These are phyloP conservation scores for Phoxinus phoxinus DNA, from an alignment of 2,113 vertebrate genomes.

Conservation along the genomic window DNA sequence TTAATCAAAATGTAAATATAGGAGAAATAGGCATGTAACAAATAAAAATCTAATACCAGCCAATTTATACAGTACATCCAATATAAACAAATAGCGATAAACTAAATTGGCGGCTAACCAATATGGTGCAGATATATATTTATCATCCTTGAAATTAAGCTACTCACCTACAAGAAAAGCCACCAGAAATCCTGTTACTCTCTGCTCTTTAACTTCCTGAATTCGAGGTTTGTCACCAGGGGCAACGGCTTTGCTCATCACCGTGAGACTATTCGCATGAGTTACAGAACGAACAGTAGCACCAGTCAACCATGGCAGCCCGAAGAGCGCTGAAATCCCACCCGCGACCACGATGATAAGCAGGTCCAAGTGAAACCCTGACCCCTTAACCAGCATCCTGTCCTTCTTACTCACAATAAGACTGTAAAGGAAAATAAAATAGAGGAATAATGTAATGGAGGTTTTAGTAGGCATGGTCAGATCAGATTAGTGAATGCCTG, in stretches of 20 bases:
- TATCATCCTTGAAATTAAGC: background rate
- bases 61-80: background rate
- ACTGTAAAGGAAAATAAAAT: conserved; percentile 63
- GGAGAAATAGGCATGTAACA: background rate
- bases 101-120: background rate
- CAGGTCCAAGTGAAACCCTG: conserved; percentile 95
- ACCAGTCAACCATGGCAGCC: conserved; percentile 92
- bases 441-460: background rate
- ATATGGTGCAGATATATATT: background rate
- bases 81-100: background rate
- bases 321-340: conserved; percentile 87
- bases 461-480: background rate
- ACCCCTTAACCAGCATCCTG: conserved; percentile 93
- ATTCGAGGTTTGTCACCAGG: conserved; percentile 97
- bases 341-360: conserved; percentile 93
- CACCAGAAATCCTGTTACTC: conserved; percentile 93
- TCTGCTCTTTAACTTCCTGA: conserved; percentile 97
- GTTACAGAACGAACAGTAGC: conserved; percentile 96
- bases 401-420: conserved; percentile 97
- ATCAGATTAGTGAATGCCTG: background rate
- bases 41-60: background rate
- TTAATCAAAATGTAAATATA: background rate
- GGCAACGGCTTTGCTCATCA: conserved; percentile 97
- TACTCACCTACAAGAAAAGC: conserved; percentile 89
- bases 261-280: conserved; percentile 93